These are phyloP conservation scores for Helostoma temminkii DNA, from an alignment of 2,797 vertebrate genomes.

Conservation along the genomic window DNA sequence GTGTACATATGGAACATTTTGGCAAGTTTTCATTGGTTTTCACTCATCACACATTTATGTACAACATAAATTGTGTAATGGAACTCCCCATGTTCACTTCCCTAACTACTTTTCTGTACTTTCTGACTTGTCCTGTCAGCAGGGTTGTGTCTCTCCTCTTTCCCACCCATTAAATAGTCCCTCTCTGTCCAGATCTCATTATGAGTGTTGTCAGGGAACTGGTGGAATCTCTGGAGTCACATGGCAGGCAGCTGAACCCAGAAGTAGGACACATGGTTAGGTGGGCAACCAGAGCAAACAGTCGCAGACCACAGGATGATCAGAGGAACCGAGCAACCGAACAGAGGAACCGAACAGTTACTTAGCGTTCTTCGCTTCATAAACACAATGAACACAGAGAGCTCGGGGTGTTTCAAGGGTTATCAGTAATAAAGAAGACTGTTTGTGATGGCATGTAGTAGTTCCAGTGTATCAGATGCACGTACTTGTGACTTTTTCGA, in stretches of 20 bases:
- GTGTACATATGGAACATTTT: constrained; percentile 6
- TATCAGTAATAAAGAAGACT: background rate
- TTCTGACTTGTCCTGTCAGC: constrained; percentile 19
- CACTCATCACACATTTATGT: too few relatives aligned
- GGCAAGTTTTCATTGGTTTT: background rate
- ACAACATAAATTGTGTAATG: constrained; percentile 30
- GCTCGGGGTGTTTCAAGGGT: too few relatives aligned
- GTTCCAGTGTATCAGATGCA: background rate
- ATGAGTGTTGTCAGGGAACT: constrained; percentile 60
- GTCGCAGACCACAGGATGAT: constrained; percentile 42
- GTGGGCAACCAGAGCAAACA: constrained; percentile 64
- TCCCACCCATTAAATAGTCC: constrained; percentile 41
- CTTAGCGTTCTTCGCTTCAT: constrained; percentile 3
- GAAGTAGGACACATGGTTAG: constrained; percentile 76
- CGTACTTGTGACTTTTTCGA: background rate
- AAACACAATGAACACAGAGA: background rate
- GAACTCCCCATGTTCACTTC: constrained; percentile 39
- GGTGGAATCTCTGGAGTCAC: constrained; percentile 75
- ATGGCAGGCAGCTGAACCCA: constrained; percentile 76
- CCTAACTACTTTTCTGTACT: constrained; percentile 13
- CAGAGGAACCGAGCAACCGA: constrained; percentile 14
- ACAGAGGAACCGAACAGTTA: constrained; percentile 21
- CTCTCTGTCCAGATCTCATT: constrained; percentile 63
- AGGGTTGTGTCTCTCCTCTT: constrained; percentile 23
- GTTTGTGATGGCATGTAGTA: background rate